Conservation (phyloP, 2,888 invertebrate genomes). For the Harmothoe impar region DNA sequence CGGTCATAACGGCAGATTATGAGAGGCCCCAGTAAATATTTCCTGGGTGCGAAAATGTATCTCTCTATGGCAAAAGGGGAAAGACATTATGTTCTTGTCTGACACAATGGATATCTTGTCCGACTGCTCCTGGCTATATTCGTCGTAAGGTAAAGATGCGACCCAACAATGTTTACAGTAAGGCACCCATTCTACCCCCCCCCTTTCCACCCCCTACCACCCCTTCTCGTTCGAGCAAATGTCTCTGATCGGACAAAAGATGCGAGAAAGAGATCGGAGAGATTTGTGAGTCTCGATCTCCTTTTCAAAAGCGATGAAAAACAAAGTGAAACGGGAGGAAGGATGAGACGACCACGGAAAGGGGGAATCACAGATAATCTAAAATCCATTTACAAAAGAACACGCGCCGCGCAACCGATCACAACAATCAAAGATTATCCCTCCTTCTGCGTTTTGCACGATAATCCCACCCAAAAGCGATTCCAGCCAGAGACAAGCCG, state of each 20-base stretch:
- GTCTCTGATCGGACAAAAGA: not conserved
- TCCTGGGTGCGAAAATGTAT: not conserved
- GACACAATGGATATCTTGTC: constrained; percentile 54
- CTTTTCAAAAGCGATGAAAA: not conserved
- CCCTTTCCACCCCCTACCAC: no score
- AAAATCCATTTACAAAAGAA: constrained; percentile 57
- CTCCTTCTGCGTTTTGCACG: not conserved
- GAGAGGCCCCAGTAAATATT: no score
- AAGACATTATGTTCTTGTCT: constrained; percentile 54
- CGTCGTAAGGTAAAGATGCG: not conserved
- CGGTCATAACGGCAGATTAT: no score
- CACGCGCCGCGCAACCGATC: constrained; percentile 18
- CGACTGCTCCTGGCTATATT: constrained; percentile 40
- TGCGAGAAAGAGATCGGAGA: not conserved
- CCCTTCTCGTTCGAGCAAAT: no score
- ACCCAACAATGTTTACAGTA: not conserved
- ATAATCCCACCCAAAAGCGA: constrained; percentile 44
- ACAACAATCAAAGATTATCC: constrained; percentile 53
- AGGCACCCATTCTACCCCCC: not conserved
- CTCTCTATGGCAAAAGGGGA: not conserved
- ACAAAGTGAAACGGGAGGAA: not conserved
- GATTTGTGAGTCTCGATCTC: constrained; percentile 26
- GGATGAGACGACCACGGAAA: constrained; percentile 32
- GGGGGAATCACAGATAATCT: constrained; percentile 45
- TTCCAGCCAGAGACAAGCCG: not conserved